These are phyloP conservation scores for Collichthys lucidus DNA, from an alignment of 2,113 vertebrate species.

Conservation along the genomic window DNA sequence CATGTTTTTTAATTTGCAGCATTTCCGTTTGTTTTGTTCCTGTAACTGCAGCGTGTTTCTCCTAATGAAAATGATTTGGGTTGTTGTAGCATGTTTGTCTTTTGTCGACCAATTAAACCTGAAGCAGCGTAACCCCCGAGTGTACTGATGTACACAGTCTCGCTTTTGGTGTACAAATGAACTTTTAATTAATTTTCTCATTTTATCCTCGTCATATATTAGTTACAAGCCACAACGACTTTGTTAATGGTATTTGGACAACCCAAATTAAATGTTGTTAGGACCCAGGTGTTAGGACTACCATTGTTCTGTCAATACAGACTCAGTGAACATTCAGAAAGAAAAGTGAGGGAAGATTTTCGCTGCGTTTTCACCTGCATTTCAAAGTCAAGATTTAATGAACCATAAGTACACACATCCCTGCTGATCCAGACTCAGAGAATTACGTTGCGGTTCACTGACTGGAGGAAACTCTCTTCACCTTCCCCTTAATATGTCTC, in stretches of 20 bases:
- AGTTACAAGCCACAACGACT: slow-evolving; percentile 16
- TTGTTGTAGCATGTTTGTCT: no score
- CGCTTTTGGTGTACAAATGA: neutral
- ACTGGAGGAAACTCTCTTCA: slow-evolving; percentile 47
- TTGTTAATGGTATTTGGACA: slow-evolving; percentile 19
- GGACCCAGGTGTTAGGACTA: slow-evolving; percentile 4
- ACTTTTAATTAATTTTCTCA: neutral
- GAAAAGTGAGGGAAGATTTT: slow-evolving; percentile 30
- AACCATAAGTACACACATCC: slow-evolving; percentile 49
- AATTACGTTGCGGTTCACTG: slow-evolving; percentile 50
- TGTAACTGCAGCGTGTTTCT: no score
- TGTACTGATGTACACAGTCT: neutral
- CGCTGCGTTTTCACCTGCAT: slow-evolving; percentile 34
- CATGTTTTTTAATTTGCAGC: no score
- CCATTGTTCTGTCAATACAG: slow-evolving; percentile 25
- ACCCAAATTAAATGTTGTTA: slow-evolving; percentile 21
- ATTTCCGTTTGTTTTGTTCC: no score
- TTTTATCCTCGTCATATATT: slow-evolving; percentile 21
- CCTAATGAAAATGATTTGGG: no score
- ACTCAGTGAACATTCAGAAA: slow-evolving; percentile 20
- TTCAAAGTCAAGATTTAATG: slow-evolving; percentile 61
- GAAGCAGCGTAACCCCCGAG: neutral
- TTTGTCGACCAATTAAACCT: neutral
- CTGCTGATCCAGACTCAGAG: slow-evolving; percentile 49
- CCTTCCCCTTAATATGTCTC: slow-evolving; percentile 46